Evolutionary conservation across 2,888 invertebrate genomes (phyloP).

Genomic region (Neoaliturus tenellus): DNA sequence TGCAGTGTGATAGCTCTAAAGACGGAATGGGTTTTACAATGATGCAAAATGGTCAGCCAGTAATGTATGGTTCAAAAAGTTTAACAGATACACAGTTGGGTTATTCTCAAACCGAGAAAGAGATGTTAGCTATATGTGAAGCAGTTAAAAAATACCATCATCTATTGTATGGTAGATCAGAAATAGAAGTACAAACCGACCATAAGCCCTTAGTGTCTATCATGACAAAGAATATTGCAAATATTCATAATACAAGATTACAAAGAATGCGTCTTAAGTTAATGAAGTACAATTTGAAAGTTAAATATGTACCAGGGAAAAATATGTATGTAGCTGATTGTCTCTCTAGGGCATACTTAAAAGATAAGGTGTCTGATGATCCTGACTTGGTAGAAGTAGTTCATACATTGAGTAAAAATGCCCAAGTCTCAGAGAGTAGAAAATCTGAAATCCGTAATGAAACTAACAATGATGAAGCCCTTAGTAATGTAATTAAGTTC

Average conservation of each 20-base stretch:
- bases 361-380: no score
- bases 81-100: slow-evolving; percentile 48
- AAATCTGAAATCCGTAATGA: no score
- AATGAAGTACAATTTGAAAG: no score
- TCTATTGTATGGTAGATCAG: background rate
- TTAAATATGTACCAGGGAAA: no score
- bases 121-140: background rate
- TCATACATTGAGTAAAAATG: no score
- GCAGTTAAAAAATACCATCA: slow-evolving; percentile 22
- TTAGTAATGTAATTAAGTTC: no score
- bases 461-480: no score
- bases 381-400: no score
- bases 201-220: slow-evolving; percentile 14
- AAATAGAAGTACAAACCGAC: slow-evolving; percentile 32
- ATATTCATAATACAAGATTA: background rate
- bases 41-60: background rate
- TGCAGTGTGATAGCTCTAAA: slow-evolving; percentile 22
- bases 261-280: no score
- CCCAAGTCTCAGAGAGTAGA: no score
- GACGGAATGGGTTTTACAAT: slow-evolving; percentile 1
- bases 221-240: background rate
- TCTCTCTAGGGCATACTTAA: no score
- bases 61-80: slow-evolving; percentile 29
- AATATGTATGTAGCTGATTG: no score
- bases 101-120: slow-evolving; percentile 51